Base-by-base conservation (phyloP, 1,140 invertebrate species). In the Leucophenga varia region DNA sequence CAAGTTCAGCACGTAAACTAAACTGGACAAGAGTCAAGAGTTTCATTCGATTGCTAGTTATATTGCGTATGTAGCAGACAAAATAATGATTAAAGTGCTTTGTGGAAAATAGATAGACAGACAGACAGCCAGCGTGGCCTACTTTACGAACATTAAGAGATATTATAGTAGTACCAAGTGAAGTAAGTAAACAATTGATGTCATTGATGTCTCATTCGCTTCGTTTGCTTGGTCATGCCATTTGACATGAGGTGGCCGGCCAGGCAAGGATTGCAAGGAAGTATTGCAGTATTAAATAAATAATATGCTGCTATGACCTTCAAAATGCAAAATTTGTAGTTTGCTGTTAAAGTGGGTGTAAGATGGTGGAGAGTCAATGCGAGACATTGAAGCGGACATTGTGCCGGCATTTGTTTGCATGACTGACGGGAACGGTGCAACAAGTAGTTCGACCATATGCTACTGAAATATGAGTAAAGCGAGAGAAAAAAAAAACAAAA, bases 101-200 rank as follows among this genome's bases (percentile, higher is more conserved):
- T n/a, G n/a, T n/a, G n/a, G n/a, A n/a, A n/a, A n/a, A n/a, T 41
- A 32, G 28, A 49, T 38, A 28, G 25, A 35, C n/a, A 36, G 21
- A 28, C 39, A 47, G 49, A 54, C 44, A 46, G 14, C 28, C 44
- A 36, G 50, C 39, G 46, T 49, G 52, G 28, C 43, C 52, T 45
- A 58, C 44, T 55, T 52, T 47, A 18, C 22, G 18, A 22, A 14
- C n/a, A 43, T 38, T 6, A 25, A 25, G 22, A 25, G 22, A 25
- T 25, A 25, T 25, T 25, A 25, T 5, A 25, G 22, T 10, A 10
- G 5, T 10, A 10, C 22, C 10, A 5, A 10, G 9, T 28, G 38
- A 55, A 34, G 12, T 7, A 34, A 41, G 25, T 44, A 51, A 57
- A 60, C 52, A 64, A 64, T 64, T 61, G 52, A 64, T 64, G 49